These are phyloP conservation scores for Stenotaenia linearis DNA, from an alignment of 2,888 invertebrate species.

Conservation along the genomic window DNA sequence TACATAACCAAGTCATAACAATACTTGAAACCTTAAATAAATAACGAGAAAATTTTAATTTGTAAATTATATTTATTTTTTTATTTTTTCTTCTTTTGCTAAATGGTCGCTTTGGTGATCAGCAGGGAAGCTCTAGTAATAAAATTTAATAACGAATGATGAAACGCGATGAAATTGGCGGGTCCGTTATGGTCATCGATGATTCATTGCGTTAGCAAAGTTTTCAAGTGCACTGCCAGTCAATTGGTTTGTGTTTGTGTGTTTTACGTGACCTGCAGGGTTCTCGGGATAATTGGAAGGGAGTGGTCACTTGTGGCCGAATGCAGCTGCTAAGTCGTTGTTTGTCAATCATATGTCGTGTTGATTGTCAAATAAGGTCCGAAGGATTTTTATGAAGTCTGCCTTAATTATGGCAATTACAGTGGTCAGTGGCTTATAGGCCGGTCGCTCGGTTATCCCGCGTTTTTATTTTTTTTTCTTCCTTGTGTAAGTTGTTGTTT, in stretches of 20 bases:
- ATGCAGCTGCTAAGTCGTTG: slow-evolving; percentile 23
- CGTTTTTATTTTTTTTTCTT: background rate
- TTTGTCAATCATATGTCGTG: slow-evolving; percentile 26
- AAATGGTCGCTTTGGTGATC: background rate
- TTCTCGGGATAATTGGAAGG: slow-evolving; percentile 1
- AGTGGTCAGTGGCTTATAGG: background rate
- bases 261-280: slow-evolving; percentile 22
- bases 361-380: slow-evolving; percentile 20
- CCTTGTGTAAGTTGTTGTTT: slow-evolving; percentile 23
- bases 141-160: background rate
- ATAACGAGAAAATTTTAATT: too few relatives aligned
- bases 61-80: too few relatives aligned
- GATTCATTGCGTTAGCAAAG: slow-evolving; percentile 6
- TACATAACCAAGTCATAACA: too few relatives aligned
- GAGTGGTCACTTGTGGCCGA: background rate
- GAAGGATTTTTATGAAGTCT: slow-evolving; percentile 24
- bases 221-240: slow-evolving; percentile 13
- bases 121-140: background rate
- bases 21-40: too few relatives aligned
- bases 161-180: background rate
- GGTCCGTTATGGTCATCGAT: slow-evolving; percentile 21
- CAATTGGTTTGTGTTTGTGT: slow-evolving; percentile 10
- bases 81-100: too few relatives aligned
- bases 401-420: slow-evolving; percentile 20
- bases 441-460: background rate